phyloP scores from a whole-genome alignment of 2,888 invertebrate genomes.

The Venusia cambrica region DNA sequence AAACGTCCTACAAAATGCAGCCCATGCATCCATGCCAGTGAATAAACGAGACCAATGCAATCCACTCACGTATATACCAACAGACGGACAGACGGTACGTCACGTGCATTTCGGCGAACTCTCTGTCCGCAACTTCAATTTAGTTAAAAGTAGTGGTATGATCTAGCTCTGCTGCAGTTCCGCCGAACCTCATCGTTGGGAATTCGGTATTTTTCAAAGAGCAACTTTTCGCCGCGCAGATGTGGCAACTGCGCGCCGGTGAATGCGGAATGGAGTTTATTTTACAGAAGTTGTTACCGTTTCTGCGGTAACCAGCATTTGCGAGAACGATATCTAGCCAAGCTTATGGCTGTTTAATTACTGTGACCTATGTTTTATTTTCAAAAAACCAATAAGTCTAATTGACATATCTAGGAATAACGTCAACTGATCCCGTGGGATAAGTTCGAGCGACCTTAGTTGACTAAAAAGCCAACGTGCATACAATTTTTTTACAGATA shows the following conservation, averaged over 20 bases:
- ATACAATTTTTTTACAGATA: no score
- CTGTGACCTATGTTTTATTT: no score
- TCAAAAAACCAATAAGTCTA: no score
- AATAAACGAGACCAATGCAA: constrained; percentile 50
- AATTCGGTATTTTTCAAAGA: constrained; percentile 50
- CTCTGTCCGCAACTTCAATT: constrained; percentile 72
- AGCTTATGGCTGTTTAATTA: no score
- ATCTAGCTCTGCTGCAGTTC: constrained; percentile 49
- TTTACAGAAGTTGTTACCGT: constrained; percentile 16
- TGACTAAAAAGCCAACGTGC: no score
- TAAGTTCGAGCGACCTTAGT: no score
- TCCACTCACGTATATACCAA: constrained; percentile 67
- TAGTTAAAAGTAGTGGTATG: constrained; percentile 72
- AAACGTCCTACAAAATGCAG: constrained; percentile 47
- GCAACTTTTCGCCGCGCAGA: constrained; percentile 44
- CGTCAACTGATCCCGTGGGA: no score
- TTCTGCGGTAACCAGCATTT: no score
- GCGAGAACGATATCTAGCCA: no score
- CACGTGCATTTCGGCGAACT: constrained; percentile 58
- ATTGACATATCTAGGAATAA: no score
- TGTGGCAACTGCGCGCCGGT: constrained; percentile 32
- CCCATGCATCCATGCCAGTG: constrained; percentile 47
- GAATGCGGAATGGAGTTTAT: constrained; percentile 27
- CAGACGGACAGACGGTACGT: constrained; percentile 61
- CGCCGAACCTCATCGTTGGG: constrained; percentile 36